A percentile compares a stretch with the other conserved stretches of the same genome.
These are phyloP conservation scores for Glandiceps talaboti DNA, from an alignment of 53 echinoderm and acorn worm genomes.

Conservation along the genomic window DNA sequence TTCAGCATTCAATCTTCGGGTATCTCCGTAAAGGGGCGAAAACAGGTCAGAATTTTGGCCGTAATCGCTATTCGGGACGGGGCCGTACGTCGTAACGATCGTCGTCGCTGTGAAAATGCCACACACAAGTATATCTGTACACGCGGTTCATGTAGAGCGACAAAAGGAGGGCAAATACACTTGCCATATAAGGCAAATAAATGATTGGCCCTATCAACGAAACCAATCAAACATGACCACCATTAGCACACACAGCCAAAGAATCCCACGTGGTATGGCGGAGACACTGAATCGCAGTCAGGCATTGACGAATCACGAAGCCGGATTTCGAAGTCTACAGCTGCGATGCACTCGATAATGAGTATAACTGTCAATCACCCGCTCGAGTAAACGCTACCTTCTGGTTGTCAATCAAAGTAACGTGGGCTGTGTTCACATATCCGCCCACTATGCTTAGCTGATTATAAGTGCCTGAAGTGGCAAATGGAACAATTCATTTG, in stretches of 20 bases:
- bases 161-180: slow-evolving; percentile 84
- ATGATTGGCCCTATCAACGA: slow-evolving; percentile 95
- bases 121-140: slow-evolving; percentile 64
- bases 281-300: neutral
- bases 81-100: neutral
- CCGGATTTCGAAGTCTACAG: neutral
- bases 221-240: slow-evolving; percentile 83
- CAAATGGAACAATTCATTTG: neutral
- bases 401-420: neutral
- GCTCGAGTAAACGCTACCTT: neutral
- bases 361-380: neutral
- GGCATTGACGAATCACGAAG: neutral
- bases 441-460: neutral
- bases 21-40: neutral
- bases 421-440: neutral
- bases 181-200: slow-evolving; percentile 95
- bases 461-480: neutral
- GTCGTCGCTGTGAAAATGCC: slow-evolving; percentile 53
- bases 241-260: slow-evolving; percentile 3
- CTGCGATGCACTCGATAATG: neutral
- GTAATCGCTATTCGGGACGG: neutral
- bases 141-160: slow-evolving; percentile 54
- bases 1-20: neutral
- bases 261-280: neutral
- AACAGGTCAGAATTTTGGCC: neutral